Conservation (phyloP, 2,888 invertebrate species). For the Ophraella communa region DNA sequence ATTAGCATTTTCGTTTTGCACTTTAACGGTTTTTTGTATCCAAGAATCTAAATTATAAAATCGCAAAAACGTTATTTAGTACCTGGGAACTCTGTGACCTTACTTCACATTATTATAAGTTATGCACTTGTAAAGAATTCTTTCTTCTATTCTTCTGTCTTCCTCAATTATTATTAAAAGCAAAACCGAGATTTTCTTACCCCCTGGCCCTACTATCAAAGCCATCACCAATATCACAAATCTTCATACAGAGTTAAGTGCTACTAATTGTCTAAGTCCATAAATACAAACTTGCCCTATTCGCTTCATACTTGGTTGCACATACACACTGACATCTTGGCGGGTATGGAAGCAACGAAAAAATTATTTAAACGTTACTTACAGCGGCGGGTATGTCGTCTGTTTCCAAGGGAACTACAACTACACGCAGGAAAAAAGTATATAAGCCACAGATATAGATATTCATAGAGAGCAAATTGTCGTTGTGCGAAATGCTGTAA, state of each 20-base stretch:
- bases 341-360: constrained; percentile 28
- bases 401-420: too few relatives aligned
- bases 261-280: constrained; percentile 40
- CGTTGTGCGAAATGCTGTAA: too few relatives aligned
- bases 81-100: background rate
- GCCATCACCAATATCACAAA: constrained; percentile 14
- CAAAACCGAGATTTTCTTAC: constrained; percentile 1
- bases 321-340: constrained; percentile 30
- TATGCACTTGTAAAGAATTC: background rate
- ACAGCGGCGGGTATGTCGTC: background rate
- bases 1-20: background rate
- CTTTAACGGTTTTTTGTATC: background rate
- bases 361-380: background rate
- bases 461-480: too few relatives aligned
- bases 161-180: background rate
- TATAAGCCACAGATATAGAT: too few relatives aligned
- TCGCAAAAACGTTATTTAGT: background rate
- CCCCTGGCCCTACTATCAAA: constrained; percentile 2
- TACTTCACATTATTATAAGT: background rate
- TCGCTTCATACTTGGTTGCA: constrained; percentile 40
- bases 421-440: too few relatives aligned
- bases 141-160: background rate
- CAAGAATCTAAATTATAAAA: background rate
- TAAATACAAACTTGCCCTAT: constrained; percentile 34
- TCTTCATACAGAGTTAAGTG: constrained; percentile 45